Evolutionary conservation across 2,888 invertebrate species (phyloP), one percentile per base, ranked within the genome.

Genomic region (Dynastes grantii): DNA sequence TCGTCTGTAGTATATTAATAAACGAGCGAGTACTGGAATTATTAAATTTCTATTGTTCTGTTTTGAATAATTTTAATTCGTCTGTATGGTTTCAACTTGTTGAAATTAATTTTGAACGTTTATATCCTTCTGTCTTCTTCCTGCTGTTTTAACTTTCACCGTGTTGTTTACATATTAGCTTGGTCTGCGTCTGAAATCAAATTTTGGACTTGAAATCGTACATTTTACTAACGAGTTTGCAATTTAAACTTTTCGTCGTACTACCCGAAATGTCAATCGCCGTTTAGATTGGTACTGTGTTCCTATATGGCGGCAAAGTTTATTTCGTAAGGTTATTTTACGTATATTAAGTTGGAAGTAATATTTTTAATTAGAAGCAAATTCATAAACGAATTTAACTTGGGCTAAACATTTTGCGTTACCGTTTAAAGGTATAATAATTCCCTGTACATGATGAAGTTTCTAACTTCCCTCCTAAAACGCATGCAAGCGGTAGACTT

Each of bases 21-120:
- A 68, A 22, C 22, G 73, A 27, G 22, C 45, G 37, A 58, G 22
- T 40, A 37, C 73, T 37, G 58, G 11, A 73, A 61, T 73, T 73
- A 73, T 61, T 61, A 61, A 58, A 61, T 45, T 73, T 73, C 73
- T 40, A 58, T 73, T 68, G 45, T 61, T 27, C 37, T 11, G 61
- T 61, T 68, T 51, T 51, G 29, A 8, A 11, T 29, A 51, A 29
- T 68, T 16, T 16, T 16, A 63, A 32, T 63, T 63, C 13, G n/a
- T 29, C 27, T 45, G 67, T 67, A 45, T 51, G 68, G 68, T 27
- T 51, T 67, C 40, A 45, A 67, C 65, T 67, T 40, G 65, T 65
- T 40, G 65, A 67, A 40, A 68, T 32, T 68, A 68, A 68, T 68
- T 68, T 16, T 37, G 8, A 67, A 67, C 65, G 40, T 22, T 67